A percentile compares a stretch with the other conserved stretches of the same genome.
Evolutionary conservation across 1,140 invertebrate species (phyloP).

Genomic region (Cephus cinctus): DNA sequence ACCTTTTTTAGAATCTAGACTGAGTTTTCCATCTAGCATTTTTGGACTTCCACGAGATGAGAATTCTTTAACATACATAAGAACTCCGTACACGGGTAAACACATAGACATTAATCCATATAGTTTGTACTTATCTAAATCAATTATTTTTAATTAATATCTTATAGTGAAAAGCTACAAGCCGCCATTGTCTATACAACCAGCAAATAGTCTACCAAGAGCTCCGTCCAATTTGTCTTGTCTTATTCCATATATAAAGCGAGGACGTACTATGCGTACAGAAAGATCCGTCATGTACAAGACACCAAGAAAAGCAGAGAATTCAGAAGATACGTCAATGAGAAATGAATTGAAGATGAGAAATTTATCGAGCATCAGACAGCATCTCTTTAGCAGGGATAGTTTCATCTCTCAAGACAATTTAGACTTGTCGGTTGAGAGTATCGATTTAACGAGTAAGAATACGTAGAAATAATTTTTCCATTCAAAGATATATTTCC

Average conservation of each 20-base stretch:
- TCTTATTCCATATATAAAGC: conserved; percentile 50
- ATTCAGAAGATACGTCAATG: conserved; percentile 2
- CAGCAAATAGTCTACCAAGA: conserved; percentile 37
- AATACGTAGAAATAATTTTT: conserved; percentile 2
- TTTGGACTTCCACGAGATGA: conserved; percentile 28
- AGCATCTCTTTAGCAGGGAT: conserved; percentile 51
- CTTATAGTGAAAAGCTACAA: conserved; percentile 47
- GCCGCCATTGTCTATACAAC: conserved; percentile 44
- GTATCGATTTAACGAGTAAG: conserved; percentile 45
- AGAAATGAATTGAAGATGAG: conserved; percentile 23
- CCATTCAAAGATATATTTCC: neutral
- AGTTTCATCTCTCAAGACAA: conserved; percentile 35
- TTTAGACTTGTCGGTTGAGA: conserved; percentile 36
- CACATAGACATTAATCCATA: too few relatives aligned
- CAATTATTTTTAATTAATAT: conserved; percentile 3
- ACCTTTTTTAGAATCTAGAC: conserved; percentile 19
- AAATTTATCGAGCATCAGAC: conserved; percentile 42
- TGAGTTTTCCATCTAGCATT: conserved; percentile 30
- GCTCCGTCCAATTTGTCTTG: conserved; percentile 35
- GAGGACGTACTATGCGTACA: conserved; percentile 41
- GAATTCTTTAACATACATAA: conserved; percentile 37
- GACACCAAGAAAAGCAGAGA: conserved; percentile 33
- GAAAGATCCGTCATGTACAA: conserved; percentile 53
- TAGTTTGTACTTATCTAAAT: too few relatives aligned
- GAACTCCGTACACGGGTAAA: conserved; percentile 53